Evolutionary conservation across 1,140 invertebrate species (phyloP), one percentile per base, ranked within the genome.

Genomic region (Stenopsyche tienmushanensis): DNA sequence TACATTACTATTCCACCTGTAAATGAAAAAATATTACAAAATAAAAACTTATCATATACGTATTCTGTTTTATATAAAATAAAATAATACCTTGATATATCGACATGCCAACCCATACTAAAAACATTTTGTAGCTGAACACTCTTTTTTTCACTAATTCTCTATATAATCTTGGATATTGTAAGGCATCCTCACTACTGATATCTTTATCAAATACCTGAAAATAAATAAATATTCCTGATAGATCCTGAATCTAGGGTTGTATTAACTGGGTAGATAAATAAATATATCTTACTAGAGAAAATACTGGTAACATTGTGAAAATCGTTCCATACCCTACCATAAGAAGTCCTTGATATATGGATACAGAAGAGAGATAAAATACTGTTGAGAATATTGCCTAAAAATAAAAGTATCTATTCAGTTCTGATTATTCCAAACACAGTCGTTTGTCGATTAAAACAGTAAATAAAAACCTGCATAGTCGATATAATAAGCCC

Each of bases 381-480:
- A 99, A 99, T 8, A 99, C 95, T 20, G 96, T 95, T 15, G 94
- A 98, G 80, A 99, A 99, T 20, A 99, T 92, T 5, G 96, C 98
- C 77, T 81, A 72, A 1, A 69, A 72, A n/a, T 3, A 39, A 2
- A 42, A 8, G 45, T 15, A 9, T 7, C 8, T 5, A 54, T 13
- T 49, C 23, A 49, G 2, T 20, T n/a, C 15, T n/a, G 1, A 55
- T 57, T 42, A 42, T 34, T 41, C 23, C 3, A 41, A 13, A 41
- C 24, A 17, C 9, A 29, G 1, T 34, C 20, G 39, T 54, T 42
- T 42, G 1, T 21, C 9, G 3, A 42, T 17, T 42, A 57, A 20
- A 39, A 60, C 20, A 58, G 3, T 44, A 23, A 58, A 24, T 42
- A 96, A 77, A 97, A 13, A 96, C 97, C 76, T 99, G 97, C 91